phyloP scores from a whole-genome alignment of 2,888 invertebrate species.

The Rotaria sp. region DNA sequence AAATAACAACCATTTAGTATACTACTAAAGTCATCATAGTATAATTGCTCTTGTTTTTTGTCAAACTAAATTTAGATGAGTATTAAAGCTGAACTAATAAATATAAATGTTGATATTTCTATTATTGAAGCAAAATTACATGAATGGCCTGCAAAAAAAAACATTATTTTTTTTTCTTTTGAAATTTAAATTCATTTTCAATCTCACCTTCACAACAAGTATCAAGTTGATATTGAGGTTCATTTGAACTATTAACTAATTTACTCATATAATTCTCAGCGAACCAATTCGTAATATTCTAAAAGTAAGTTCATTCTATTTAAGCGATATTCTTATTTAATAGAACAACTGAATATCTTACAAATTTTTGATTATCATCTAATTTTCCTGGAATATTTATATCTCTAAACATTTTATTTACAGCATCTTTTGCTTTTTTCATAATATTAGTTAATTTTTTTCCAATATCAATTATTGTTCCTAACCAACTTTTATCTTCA shows the following conservation, averaged over 20 bases:
- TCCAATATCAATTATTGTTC: not conserved
- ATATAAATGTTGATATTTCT: not conserved
- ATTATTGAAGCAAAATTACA: not conserved
- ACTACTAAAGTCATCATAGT: not conserved
- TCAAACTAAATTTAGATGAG: not conserved
- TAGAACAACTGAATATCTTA: not conserved
- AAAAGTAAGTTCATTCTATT: not conserved
- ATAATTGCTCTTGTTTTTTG: too few species aligned
- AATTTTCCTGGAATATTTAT: not conserved
- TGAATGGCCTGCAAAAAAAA: not conserved
- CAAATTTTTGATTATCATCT: not conserved
- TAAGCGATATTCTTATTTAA: not conserved
- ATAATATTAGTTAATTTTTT: not conserved
- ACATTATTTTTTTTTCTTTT: accelerated
- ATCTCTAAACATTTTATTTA: not conserved
- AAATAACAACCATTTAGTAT: not conserved
- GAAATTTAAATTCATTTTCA: not conserved
- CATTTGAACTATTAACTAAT: not conserved
- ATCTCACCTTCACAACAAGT: not conserved
- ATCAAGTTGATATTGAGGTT: not conserved
- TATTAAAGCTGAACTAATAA: not conserved
- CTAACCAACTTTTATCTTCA: not conserved
- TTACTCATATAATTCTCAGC: not conserved
- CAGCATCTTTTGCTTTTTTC: not conserved
- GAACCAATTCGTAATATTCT: not conserved